Conservation (phyloP, 2,797 vertebrate species). For the Thamnophis elegans region DNA sequence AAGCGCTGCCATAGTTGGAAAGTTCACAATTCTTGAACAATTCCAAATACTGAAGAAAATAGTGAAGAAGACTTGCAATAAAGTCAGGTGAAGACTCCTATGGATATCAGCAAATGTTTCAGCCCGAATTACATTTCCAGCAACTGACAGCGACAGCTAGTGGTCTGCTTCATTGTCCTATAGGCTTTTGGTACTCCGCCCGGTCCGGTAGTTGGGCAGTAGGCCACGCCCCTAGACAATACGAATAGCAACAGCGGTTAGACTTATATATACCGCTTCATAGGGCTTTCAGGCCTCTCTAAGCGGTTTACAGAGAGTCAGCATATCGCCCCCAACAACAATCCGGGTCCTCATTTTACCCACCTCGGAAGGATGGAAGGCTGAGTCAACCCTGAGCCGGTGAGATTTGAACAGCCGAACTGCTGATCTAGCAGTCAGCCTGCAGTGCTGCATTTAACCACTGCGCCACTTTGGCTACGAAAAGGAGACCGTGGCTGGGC, state of each 20-base stretch:
- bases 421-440: no score
- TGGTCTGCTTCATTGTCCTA: not conserved
- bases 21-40: not conserved
- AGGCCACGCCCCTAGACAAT: not conserved
- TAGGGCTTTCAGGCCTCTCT: no score
- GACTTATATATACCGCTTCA: no score
- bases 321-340: no score
- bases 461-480: no score
- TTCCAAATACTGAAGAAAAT: not conserved
- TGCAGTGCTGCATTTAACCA: no score
- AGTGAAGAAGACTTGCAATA: not conserved
- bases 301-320: no score
- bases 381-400: no score
- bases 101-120: not conserved
- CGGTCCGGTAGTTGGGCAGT: not conserved
- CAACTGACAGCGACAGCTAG: not conserved
- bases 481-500: not conserved
- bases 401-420: no score
- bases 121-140: not conserved
- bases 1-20: not conserved
- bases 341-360: no score
- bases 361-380: no score
- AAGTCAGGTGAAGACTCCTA: not conserved
- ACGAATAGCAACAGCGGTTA: no score
- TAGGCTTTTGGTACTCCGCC: not conserved